Conservation (phyloP, 2,113 vertebrate genomes). For the Polyodon spathula region DNA sequence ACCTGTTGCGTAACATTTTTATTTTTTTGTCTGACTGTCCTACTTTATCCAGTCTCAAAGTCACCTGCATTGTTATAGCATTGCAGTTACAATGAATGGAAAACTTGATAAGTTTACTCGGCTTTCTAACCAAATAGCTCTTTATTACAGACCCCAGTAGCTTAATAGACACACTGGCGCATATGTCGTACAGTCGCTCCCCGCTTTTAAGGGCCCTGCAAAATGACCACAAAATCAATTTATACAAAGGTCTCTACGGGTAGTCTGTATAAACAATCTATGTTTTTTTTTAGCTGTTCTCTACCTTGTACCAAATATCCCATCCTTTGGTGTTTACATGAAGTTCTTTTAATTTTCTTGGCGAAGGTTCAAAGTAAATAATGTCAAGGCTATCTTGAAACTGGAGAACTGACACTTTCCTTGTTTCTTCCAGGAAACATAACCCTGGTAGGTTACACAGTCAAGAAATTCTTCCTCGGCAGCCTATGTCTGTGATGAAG, state of each 20-base stretch:
- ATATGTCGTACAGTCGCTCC: no score
- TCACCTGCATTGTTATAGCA: no score
- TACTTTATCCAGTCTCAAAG: no score
- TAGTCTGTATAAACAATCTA: neutral
- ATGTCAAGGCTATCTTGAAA: constrained; percentile 6
- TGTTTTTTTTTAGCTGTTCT: neutral
- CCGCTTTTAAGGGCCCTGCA: no score
- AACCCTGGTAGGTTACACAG: constrained; percentile 4
- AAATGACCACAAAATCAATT: neutral
- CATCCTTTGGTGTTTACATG: constrained; percentile 5
- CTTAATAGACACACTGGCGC: no score
- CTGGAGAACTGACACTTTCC: constrained; percentile 8
- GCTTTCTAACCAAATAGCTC: no score
- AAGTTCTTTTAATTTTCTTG: constrained; percentile 13
- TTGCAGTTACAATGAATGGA: no score
- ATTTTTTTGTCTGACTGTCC: no score
- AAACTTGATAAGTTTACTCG: no score
- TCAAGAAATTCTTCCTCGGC: neutral
- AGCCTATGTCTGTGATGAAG: constrained; percentile 8
- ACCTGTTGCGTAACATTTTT: no score
- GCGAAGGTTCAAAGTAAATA: constrained; percentile 14
- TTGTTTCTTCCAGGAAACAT: constrained; percentile 7
- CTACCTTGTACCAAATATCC: neutral
- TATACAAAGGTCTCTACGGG: neutral
- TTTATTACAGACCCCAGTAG: no score